phyloP scores from a whole-genome alignment of 2,888 invertebrate species.

The Melanchra persicariae region DNA sequence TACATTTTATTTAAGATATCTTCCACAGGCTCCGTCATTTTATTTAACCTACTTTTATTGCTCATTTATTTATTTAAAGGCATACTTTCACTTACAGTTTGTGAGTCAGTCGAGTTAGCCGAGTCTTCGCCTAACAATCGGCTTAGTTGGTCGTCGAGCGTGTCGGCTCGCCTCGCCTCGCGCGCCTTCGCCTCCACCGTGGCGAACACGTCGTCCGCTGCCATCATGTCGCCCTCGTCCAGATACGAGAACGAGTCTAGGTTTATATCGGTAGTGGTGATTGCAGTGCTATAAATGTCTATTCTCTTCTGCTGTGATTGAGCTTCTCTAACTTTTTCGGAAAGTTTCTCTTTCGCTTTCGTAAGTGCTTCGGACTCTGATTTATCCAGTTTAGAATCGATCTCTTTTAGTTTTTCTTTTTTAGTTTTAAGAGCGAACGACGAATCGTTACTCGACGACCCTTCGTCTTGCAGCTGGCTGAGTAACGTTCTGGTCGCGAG shows the following conservation, averaged over 20 bases:
- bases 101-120: constrained; percentile 81
- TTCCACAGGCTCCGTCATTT: constrained; percentile 58
- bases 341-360: constrained; percentile 85
- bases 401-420: constrained; percentile 74
- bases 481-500: constrained; percentile 87
- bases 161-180: constrained; percentile 72
- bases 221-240: constrained; percentile 86
- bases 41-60: constrained; percentile 78
- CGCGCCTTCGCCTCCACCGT: constrained; percentile 74
- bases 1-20: constrained; percentile 73
- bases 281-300: constrained; percentile 90
- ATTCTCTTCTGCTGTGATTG: constrained; percentile 85
- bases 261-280: constrained; percentile 89
- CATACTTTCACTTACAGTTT: constrained; percentile 84
- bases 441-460: constrained; percentile 89
- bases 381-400: constrained; percentile 77
- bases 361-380: constrained; percentile 84
- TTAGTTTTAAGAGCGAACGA: constrained; percentile 86
- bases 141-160: constrained; percentile 81
- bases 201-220: constrained; percentile 85
- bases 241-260: constrained; percentile 89
- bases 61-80: constrained; percentile 83
- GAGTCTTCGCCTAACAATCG: constrained; percentile 84
- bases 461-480: constrained; percentile 90
- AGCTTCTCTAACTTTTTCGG: constrained; percentile 86